Percentiles rank a stretch among this genome's conserved stretches.
These are phyloP conservation scores for Rhincodon typus DNA, from an alignment of 2,797 vertebrate genomes.

Conservation along the genomic window DNA sequence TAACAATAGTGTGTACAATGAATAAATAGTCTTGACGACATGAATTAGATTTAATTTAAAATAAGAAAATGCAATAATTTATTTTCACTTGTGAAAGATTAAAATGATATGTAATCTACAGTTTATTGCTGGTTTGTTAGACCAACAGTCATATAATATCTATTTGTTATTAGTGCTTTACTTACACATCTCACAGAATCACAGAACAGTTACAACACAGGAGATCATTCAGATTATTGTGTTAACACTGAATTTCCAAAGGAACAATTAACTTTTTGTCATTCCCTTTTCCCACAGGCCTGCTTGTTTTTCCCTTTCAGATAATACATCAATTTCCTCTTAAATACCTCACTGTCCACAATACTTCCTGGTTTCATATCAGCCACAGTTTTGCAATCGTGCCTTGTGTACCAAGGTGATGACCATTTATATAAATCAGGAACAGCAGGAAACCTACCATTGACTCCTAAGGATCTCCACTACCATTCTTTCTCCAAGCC, in stretches of 20 bases:
- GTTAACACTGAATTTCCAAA: neutral
- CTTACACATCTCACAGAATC: neutral
- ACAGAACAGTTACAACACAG: neutral
- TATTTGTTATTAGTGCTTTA: neutral
- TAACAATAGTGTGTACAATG: neutral
- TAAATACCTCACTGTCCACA: too few relatives aligned
- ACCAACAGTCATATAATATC: neutral
- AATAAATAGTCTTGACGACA: neutral
- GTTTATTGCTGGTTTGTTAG: neutral
- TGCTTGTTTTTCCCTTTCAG: neutral
- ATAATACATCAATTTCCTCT: too few relatives aligned
- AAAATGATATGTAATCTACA: neutral
- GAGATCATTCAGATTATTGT: neutral
- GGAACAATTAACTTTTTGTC: neutral
- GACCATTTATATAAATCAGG: too few relatives aligned
- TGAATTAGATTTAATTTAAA: slow-evolving; percentile 3
- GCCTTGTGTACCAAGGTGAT: too few relatives aligned
- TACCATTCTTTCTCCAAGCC: too few relatives aligned
- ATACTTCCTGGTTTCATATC: too few relatives aligned
- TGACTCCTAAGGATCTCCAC: too few relatives aligned
- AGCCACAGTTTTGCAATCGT: too few relatives aligned
- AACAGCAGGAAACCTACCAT: too few relatives aligned
- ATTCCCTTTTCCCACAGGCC: neutral
- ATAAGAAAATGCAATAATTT: slow-evolving; percentile 4
- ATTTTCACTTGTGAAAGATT: neutral